Evolutionary conservation across 2,113 vertebrate species (phyloP).

Genomic region (Lamprotornis superbus): DNA sequence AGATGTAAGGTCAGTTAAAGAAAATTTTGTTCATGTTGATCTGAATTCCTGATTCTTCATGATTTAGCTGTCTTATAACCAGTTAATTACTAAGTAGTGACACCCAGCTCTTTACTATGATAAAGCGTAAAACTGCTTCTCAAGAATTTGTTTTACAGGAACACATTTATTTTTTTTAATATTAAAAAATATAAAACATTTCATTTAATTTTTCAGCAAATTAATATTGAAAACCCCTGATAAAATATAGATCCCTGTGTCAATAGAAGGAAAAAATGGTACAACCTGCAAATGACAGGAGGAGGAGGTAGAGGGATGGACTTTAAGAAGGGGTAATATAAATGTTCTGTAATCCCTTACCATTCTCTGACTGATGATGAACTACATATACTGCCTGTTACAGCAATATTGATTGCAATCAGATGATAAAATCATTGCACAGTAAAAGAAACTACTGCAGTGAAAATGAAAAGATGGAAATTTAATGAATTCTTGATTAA

Average conservation of each 20-base stretch:
- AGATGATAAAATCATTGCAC: constrained; percentile 56
- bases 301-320: background rate
- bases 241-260: background rate
- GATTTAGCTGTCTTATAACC: background rate
- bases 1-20: background rate
- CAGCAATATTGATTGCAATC: constrained; percentile 67
- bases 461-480: constrained; percentile 56
- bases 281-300: background rate
- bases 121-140: background rate
- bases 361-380: constrained; percentile 48
- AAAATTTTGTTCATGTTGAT: background rate
- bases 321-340: constrained; percentile 5
- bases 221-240: background rate
- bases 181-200: background rate
- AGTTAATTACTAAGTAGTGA: background rate
- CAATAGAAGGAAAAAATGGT: background rate
- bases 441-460: constrained; percentile 43
- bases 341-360: constrained; percentile 25
- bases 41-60: background rate
- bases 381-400: constrained; percentile 42
- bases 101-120: background rate
- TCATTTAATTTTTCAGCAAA: background rate
- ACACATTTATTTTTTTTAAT: background rate
- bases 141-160: background rate
- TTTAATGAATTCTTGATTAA: constrained; percentile 54